Base-by-base conservation (phyloP, 2,888 invertebrate species). In the Glyphotaelius pellucidus region DNA sequence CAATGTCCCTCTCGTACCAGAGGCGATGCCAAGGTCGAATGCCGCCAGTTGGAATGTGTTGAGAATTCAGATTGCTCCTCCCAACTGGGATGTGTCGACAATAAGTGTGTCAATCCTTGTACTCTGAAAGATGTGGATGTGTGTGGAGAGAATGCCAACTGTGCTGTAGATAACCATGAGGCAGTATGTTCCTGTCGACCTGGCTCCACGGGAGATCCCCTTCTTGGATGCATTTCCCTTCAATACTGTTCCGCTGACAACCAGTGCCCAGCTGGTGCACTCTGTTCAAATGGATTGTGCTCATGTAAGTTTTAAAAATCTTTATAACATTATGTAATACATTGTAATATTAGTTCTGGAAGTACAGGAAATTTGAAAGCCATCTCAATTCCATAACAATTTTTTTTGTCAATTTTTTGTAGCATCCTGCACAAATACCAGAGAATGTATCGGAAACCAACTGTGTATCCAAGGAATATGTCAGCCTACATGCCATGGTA, bases 371-470 rank as follows among this genome's bases (percentile, higher is more conserved):
- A n/a, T 67, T 67, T 30, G 15, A 86, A 30, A 31, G 52, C 32
- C 67, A n/a, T 67, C n/a, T 88, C 80, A 67, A 83, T 32, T 83
- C 9, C 15, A 38, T 85, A 15, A 19, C 25, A 67, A 67, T 67
- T 67, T 67, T 80, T 32, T n/a, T n/a, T 15, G 3, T 89, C 25
- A 3, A 79, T 91, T 94, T 93, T 93, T 96, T 96, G 94, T 95
- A 96, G 97, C 98, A 25, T 95, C 98, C 31, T 99, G 99, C 94
- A 97, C 97, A 94, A 98, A 97, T 94, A 97, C 98, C 32, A 97
- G 98, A 93, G 98, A 99, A 94, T 99, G 99, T 94, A 97, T 98
- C 91, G 97, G 97, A 30, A 98, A 98, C 94, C 98, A 99, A 95
- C 95, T 98, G 25, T 99, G 99, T 94, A 97, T 99, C 92, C 97